Conservation (phyloP, 2,113 vertebrate species). For the Calcarius ornatus region DNA sequence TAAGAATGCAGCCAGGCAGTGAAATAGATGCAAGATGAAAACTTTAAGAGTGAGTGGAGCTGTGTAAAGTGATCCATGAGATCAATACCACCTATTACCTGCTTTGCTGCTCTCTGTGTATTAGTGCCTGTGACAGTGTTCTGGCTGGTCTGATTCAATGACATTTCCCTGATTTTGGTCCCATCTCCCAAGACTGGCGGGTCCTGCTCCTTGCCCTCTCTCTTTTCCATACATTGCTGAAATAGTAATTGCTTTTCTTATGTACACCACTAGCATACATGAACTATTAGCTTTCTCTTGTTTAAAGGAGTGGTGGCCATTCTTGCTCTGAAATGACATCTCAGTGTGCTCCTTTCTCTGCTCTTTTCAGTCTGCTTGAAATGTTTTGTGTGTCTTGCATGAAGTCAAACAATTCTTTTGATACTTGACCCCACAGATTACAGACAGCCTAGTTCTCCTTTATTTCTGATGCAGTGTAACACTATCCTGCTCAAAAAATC, state of each 20-base stretch:
- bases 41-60: not conserved
- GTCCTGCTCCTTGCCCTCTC: not conserved
- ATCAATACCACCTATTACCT: not conserved
- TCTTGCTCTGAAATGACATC: not conserved
- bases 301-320: not conserved
- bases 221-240: not conserved
- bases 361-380: not conserved
- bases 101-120: not conserved
- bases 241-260: not conserved
- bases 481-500: not conserved
- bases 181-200: not conserved
- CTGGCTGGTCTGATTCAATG: not conserved
- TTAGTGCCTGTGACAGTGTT: not conserved
- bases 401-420: slow-evolving; percentile 8
- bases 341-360: not conserved
- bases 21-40: not conserved
- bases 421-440: not conserved
- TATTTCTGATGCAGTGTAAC: slow-evolving; percentile 27
- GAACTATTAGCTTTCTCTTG: not conserved
- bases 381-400: not conserved
- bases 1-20: not conserved
- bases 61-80: not conserved
- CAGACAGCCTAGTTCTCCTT: not conserved
- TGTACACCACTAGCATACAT: not conserved
- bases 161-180: not conserved